Evolutionary conservation across 2,797 vertebrate genomes (phyloP).

Genomic region (Myotis planiceps): DNA sequence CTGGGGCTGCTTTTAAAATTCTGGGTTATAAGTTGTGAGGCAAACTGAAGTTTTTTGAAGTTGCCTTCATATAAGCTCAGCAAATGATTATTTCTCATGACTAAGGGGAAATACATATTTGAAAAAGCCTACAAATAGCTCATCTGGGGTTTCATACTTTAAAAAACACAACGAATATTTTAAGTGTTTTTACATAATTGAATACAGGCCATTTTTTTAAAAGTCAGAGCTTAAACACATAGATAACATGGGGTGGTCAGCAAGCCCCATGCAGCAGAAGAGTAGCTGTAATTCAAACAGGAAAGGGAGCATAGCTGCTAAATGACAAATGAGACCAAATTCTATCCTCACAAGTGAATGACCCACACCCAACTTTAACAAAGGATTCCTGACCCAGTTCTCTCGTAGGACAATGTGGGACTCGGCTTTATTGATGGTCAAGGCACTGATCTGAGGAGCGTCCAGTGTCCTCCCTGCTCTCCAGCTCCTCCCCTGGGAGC

Average conservation of each 20-base stretch:
- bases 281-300: not conserved
- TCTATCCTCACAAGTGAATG: not conserved
- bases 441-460: not conserved
- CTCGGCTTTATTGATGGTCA: not conserved
- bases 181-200: not conserved
- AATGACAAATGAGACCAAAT: not conserved
- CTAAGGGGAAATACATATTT: slow-evolving; percentile 15
- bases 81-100: slow-evolving; percentile 26
- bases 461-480: not conserved
- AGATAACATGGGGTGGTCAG: not conserved
- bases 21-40: not conserved
- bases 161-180: slow-evolving; percentile 48
- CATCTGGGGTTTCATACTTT: slow-evolving; percentile 4
- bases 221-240: not conserved
- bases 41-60: slow-evolving; percentile 22
- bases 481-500: not conserved
- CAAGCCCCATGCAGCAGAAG: not conserved
- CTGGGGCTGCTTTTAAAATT: not conserved
- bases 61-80: not conserved
- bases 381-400: not conserved
- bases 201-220: not conserved
- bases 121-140: slow-evolving; percentile 27
- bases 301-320: not conserved
- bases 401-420: not conserved
- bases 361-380: not conserved